Evolutionary conservation across 2,797 vertebrate species (phyloP).

Genomic region (Acipenser ruthenus): DNA sequence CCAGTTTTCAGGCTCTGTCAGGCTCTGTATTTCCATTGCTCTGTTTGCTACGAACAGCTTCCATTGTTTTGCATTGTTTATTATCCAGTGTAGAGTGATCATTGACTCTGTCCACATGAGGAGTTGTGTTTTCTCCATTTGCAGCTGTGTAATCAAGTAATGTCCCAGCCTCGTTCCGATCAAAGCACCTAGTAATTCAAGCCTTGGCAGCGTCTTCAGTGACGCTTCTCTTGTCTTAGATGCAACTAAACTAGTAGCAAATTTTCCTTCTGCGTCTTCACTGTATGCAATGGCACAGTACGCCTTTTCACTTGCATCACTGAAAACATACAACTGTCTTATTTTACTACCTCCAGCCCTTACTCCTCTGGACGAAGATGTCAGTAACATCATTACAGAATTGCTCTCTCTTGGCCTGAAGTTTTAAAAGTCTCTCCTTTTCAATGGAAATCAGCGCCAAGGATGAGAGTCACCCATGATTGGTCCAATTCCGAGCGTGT

Average conservation of each 20-base stretch:
- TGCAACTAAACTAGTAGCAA: conserved; percentile 11
- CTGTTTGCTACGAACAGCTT: not conserved
- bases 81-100: no score
- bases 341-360: not conserved
- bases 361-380: not conserved
- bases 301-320: conserved; percentile 24
- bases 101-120: conserved; percentile 23
- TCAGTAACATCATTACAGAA: no score
- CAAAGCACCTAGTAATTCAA: conserved; percentile 26
- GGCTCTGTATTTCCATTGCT: not conserved
- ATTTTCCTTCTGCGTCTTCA: not conserved
- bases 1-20: not conserved
- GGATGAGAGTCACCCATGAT: no score
- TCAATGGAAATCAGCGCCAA: no score
- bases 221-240: conserved; percentile 20
- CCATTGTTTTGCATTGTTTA: not conserved
- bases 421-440: no score
- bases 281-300: conserved; percentile 20
- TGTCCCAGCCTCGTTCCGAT: conserved; percentile 20
- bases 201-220: conserved; percentile 21
- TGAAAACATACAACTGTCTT: conserved; percentile 11
- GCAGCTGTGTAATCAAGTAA: conserved; percentile 14
- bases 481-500: no score
- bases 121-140: conserved; percentile 17
- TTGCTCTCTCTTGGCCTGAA: no score